Conservation (phyloP, 2,797 vertebrate species). For the Hemibagrus guttatus region DNA sequence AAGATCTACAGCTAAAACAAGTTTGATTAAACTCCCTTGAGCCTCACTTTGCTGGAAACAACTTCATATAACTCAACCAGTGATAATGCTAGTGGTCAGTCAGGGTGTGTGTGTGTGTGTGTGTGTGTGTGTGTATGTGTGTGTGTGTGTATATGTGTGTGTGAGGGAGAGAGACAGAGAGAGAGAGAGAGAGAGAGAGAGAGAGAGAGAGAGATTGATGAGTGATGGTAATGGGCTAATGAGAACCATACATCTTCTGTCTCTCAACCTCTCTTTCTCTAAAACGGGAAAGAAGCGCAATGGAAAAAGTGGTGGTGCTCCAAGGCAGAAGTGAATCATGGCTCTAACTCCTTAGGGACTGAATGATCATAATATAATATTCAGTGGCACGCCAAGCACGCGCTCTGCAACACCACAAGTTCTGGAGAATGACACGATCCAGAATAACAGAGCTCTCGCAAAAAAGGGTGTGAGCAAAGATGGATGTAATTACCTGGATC, state of each 20-base stretch:
- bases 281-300: conserved; percentile 59
- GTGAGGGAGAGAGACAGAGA: neutral
- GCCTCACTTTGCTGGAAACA: conserved; percentile 27
- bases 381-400: conserved; percentile 66
- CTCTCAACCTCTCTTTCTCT: conserved; percentile 19
- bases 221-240: conserved; percentile 65
- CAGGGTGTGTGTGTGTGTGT: neutral
- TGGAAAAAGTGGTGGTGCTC: conserved; percentile 69
- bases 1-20: conserved; percentile 28
- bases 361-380: conserved; percentile 64
- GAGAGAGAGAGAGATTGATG: conserved; percentile 27
- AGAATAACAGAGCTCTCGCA: conserved; percentile 18
- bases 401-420: conserved; percentile 12
- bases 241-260: conserved; percentile 65
- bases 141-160: too few relatives aligned
- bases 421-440: conserved; percentile 28
- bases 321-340: conserved; percentile 65
- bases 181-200: neutral
- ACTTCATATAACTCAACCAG: conserved; percentile 35
- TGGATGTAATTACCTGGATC: neutral
- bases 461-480: neutral
- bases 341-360: conserved; percentile 64
- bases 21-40: conserved; percentile 9
- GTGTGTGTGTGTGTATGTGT: conserved; percentile 25
- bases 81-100: conserved; percentile 8